A percentile compares a stretch with the other conserved stretches of the same genome.
These are phyloP conservation scores for Holocentrus rufus DNA, from an alignment of 2,797 vertebrate species.

Conservation along the genomic window DNA sequence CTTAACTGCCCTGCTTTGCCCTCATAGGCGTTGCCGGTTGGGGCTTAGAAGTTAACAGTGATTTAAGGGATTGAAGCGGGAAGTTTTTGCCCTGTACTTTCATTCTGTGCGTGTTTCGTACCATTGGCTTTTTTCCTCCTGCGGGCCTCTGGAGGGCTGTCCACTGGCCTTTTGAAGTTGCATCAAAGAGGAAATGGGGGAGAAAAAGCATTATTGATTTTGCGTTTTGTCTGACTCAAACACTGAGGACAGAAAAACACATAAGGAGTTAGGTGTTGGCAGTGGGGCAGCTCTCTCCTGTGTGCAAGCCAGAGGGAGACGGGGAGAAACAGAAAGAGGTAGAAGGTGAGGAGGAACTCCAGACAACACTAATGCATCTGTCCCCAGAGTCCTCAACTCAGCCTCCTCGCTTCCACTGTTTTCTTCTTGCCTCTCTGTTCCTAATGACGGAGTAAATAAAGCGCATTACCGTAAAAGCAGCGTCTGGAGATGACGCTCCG, in stretches of 20 bases:
- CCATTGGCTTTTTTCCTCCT: constrained; percentile 71
- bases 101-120: constrained; percentile 76
- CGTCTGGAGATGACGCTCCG: constrained; percentile 61
- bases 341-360: constrained; percentile 64
- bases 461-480: constrained; percentile 57
- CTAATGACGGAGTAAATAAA: constrained; percentile 74
- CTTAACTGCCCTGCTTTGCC: constrained; percentile 37
- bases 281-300: constrained; percentile 56
- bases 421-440: constrained; percentile 52
- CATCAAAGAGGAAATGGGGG: constrained; percentile 87
- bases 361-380: constrained; percentile 67
- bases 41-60: constrained; percentile 71
- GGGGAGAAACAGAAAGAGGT: constrained; percentile 47
- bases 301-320: constrained; percentile 62
- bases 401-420: constrained; percentile 54
- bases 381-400: constrained; percentile 58
- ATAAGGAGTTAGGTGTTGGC: constrained; percentile 75
- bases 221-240: constrained; percentile 87
- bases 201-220: constrained; percentile 86
- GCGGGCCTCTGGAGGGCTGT: constrained; percentile 80
- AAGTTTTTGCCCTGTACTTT: constrained; percentile 73
- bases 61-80: constrained; percentile 69
- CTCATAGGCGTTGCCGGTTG: constrained; percentile 48
- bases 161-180: constrained; percentile 87
- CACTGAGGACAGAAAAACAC: constrained; percentile 82